Conservation (phyloP, 2,888 invertebrate species). For the Baccha elongata region DNA sequence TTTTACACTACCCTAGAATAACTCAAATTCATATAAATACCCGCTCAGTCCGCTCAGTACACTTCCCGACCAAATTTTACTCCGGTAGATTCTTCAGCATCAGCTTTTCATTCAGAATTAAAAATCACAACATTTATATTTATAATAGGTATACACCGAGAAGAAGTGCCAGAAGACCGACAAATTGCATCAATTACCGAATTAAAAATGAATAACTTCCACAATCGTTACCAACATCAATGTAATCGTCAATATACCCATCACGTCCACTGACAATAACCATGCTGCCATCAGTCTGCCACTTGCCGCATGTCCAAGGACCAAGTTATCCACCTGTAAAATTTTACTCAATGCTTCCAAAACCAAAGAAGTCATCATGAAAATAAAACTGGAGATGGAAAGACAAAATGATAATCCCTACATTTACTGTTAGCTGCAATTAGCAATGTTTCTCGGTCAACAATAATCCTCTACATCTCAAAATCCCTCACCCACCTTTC, state of each 20-base stretch:
- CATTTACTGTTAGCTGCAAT: slow-evolving; percentile 49
- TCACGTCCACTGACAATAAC: slow-evolving; percentile 47
- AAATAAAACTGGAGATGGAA: slow-evolving; percentile 9
- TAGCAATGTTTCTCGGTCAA: slow-evolving; percentile 50
- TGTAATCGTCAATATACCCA: slow-evolving; percentile 44
- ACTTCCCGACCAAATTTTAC: no score
- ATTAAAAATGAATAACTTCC: slow-evolving; percentile 52
- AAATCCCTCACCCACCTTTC: slow-evolving; percentile 34
- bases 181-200: slow-evolving; percentile 56
- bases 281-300: slow-evolving; percentile 23
- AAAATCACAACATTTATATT: no score
- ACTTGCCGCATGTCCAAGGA: no score
- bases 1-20: no score
- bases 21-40: no score
- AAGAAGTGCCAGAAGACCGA: slow-evolving; percentile 20
- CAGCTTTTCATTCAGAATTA: no score
- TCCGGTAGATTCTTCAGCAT: no score
- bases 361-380: slow-evolving; percentile 45
- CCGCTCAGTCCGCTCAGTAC: no score
- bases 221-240: neutral
- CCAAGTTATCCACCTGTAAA: neutral
- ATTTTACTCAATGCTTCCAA: neutral
- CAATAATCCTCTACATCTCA: slow-evolving; percentile 36
- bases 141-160: no score
- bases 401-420: slow-evolving; percentile 34